A percentile compares a stretch with the other conserved stretches of the same genome.
phyloP scores from a whole-genome alignment of 2,113 vertebrate species.

The Seriola aureovittata region DNA sequence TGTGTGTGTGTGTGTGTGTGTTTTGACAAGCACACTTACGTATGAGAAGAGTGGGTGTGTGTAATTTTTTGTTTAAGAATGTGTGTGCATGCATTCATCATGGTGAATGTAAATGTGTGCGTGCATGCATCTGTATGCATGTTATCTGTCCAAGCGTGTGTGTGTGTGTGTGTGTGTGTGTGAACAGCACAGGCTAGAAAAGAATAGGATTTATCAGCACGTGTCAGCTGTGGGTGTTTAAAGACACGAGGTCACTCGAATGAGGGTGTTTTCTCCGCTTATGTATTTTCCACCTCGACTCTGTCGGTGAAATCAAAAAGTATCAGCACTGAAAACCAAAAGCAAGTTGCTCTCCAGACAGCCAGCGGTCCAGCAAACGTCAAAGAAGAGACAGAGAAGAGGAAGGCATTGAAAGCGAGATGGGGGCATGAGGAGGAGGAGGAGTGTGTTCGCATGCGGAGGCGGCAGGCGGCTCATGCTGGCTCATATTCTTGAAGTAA shows the following conservation, averaged over 20 bases:
- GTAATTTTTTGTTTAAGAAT: constrained; percentile 27
- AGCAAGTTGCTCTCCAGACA: constrained; percentile 43
- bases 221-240: constrained; percentile 60
- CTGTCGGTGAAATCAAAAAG: constrained; percentile 52
- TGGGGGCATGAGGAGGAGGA: constrained; percentile 62
- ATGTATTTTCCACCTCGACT: constrained; percentile 42
- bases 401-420: constrained; percentile 47
- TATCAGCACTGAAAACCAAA: constrained; percentile 32
- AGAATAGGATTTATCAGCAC: constrained; percentile 53
- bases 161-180: background rate
- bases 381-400: constrained; percentile 50
- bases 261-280: constrained; percentile 52
- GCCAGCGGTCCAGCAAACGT: constrained; percentile 37
- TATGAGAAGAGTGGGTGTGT: constrained; percentile 30
- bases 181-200: background rate
- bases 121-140: constrained; percentile 8
- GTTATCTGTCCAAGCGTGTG: background rate
- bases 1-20: constrained; percentile 12
- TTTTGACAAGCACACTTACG: constrained; percentile 34
- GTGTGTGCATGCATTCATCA: constrained; percentile 11
- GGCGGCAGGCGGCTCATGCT: constrained; percentile 70
- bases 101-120: background rate
- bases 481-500: constrained; percentile 71
- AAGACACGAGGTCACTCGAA: constrained; percentile 43
- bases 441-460: constrained; percentile 64